Base-by-base conservation (phyloP, 1,140 invertebrate genomes). In the Sminthurides bifidus region DNA sequence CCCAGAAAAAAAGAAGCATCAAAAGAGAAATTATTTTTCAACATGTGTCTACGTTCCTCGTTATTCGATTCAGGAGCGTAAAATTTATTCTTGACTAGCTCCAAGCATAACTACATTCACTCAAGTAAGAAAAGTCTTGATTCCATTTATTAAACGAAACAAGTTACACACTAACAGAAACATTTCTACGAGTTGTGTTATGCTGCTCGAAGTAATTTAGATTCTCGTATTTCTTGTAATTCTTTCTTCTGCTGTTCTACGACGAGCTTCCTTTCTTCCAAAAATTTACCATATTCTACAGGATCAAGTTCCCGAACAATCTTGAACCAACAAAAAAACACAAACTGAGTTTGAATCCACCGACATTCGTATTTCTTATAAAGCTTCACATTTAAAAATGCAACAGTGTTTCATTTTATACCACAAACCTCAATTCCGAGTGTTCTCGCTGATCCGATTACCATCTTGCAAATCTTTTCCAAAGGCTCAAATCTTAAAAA, bases 201-300 rank as follows among this genome's bases (percentile, higher is more conserved):
- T 30, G 50, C 61, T 53, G 83, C 87, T 73, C 92, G 77, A 54
- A 96, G 79, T 79, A 97, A 81, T 77, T 95, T 96, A 1, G 89
- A 84, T 75, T 94, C 87, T 73, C 84, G 83, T 66, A 82, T 81
- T 70, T 91, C 90, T 74, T 89, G 79, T 45, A 94, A 71, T 67
- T 82, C 76, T 68, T 81, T 78, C 62, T 83, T 77, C 71, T 92
- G 85, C 68, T 85, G 69, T 63, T 80, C 80, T 2, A 92, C 73
- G 59, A 85, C 74, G 45, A 68, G 55, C 68, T 82, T 80, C 56
- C 91, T 77, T 67, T 92, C 80, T 67, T 83, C 77, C 49, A 94
- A 71, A 71, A 97, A 97, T 69, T 83, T 63, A 23, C 69, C 78
- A 74, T 94, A 92, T 69, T 94, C 88, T 65, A 82, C 77, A 0